Percentiles rank a stretch among this genome's conserved stretches.
Conservation (phyloP, 1,140 invertebrate genomes). For the Rhagoletis zephyria region DNA sequence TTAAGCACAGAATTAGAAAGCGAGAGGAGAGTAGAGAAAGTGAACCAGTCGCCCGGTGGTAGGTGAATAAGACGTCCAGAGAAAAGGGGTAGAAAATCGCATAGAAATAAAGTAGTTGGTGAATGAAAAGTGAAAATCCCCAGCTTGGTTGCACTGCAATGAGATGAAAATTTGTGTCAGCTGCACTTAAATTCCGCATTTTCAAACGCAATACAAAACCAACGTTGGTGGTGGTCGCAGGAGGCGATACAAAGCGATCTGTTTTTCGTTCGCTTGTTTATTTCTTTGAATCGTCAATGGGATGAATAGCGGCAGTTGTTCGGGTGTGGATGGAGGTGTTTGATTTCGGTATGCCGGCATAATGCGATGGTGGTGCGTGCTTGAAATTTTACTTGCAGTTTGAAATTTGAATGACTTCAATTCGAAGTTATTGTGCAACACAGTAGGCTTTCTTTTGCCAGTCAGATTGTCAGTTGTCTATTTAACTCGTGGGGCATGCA, state of each 20-base stretch:
- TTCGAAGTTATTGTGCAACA: neutral
- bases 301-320: neutral
- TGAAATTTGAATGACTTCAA: conserved; percentile 12
- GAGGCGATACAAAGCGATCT: neutral
- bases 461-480: neutral
- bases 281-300: neutral
- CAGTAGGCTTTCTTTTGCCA: neutral
- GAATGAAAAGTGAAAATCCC: conserved; percentile 38
- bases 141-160: conserved; percentile 18
- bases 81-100: neutral
- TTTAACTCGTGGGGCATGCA: neutral
- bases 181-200: conserved; percentile 30
- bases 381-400: neutral
- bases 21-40: neutral
- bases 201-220: neutral
- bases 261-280: too few relatives aligned
- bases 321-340: neutral
- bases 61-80: neutral
- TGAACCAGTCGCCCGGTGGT: neutral
- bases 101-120: conserved; percentile 1
- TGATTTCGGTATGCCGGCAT: neutral
- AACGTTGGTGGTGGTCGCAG: neutral
- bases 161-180: conserved; percentile 37
- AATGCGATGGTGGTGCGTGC: neutral
- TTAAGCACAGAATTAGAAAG: neutral